Evolutionary conservation across 1,140 invertebrate species (phyloP).

Genomic region (Drosophila tristis): DNA sequence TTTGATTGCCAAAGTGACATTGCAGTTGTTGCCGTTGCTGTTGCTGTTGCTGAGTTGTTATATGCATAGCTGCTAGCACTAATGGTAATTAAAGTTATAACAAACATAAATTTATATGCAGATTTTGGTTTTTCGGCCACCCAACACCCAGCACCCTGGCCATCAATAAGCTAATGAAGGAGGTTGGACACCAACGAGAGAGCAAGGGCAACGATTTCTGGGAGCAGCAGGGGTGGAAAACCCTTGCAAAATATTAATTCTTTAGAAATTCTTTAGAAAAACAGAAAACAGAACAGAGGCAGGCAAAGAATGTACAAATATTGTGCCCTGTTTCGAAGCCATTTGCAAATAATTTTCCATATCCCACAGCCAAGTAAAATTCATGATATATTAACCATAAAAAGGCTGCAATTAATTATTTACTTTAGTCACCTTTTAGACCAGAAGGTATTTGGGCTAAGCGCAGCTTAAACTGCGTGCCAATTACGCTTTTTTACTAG

Average conservation of each 20-base stretch:
- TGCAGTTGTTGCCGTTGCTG: conserved; percentile 46
- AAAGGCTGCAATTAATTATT: too few relatives aligned
- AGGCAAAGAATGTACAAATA: too few relatives aligned
- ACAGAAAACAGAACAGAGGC: too few relatives aligned
- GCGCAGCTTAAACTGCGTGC: too few relatives aligned
- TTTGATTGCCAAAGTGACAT: conserved; percentile 77
- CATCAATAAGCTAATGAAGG: conserved; percentile 49
- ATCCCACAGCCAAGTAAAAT: too few relatives aligned
- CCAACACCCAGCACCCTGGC: conserved; percentile 12
- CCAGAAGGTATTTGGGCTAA: too few relatives aligned
- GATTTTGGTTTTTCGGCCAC: conserved; percentile 30
- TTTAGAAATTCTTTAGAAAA: neutral
- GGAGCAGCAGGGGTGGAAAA: neutral
- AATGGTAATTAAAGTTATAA: conserved; percentile 78
- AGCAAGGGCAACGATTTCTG: neutral
- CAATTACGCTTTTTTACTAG: too few relatives aligned
- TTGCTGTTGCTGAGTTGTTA: conserved; percentile 14
- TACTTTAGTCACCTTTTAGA: too few relatives aligned
- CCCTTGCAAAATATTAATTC: neutral
- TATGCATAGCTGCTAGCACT: conserved; percentile 46
- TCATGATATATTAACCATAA: too few relatives aligned
- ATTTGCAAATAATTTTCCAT: too few relatives aligned
- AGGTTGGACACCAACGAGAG: neutral
- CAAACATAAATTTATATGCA: conserved; percentile 66
- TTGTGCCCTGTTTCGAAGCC: too few relatives aligned